These are phyloP conservation scores for Campylomormyrus numenius DNA, from an alignment of 2,113 vertebrate genomes.

Conservation along the genomic window DNA sequence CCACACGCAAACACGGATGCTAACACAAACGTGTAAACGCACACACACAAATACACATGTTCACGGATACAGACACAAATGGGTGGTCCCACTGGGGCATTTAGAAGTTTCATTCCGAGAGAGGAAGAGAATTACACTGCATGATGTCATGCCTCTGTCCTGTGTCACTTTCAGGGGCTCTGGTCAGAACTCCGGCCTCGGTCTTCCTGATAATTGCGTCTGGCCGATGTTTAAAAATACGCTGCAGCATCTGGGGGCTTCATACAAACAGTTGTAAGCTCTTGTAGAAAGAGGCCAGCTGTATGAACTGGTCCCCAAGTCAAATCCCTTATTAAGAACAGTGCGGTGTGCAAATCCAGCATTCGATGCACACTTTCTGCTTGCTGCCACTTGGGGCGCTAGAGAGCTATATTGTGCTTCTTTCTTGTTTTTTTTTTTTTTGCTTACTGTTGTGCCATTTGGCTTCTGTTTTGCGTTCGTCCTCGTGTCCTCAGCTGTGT, in stretches of 20 bases:
- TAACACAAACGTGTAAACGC: slow-evolving; percentile 15
- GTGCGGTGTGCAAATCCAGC: background rate
- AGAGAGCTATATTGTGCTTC: background rate
- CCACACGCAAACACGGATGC: slow-evolving; percentile 12
- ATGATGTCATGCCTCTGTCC: slow-evolving; percentile 31
- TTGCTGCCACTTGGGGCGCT: background rate
- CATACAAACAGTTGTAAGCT: slow-evolving; percentile 59
- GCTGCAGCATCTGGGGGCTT: slow-evolving; percentile 59
- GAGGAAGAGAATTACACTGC: slow-evolving; percentile 28
- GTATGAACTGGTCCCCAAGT: background rate
- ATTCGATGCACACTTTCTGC: background rate
- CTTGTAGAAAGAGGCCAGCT: slow-evolving; percentile 36
- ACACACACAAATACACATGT: slow-evolving; percentile 21
- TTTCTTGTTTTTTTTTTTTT: background rate
- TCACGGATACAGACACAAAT: slow-evolving; percentile 22
- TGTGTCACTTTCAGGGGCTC: background rate
- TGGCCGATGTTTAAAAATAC: slow-evolving; percentile 30
- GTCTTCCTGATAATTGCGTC: background rate
- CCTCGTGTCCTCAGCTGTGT: background rate
- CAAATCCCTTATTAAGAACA: background rate
- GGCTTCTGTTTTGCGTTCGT: background rate
- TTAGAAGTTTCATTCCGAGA: slow-evolving; percentile 39
- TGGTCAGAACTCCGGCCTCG: slow-evolving; percentile 15
- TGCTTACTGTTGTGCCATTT: background rate
- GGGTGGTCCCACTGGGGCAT: slow-evolving; percentile 29